These are phyloP conservation scores for Squalus acanthias DNA, from an alignment of 2,797 vertebrate species.

Conservation along the genomic window DNA sequence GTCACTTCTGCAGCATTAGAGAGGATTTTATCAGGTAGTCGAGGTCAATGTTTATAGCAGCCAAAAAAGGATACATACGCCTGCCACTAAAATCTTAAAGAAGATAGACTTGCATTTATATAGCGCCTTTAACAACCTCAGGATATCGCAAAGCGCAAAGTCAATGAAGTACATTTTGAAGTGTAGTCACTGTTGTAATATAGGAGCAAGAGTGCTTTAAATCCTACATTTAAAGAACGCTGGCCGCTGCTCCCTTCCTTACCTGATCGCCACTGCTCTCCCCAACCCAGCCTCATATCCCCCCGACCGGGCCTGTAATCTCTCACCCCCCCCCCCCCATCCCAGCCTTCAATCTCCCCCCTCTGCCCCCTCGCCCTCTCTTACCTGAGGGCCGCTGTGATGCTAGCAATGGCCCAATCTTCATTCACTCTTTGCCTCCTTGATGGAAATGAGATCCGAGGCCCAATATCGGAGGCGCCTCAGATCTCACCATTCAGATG, in stretches of 20 bases:
- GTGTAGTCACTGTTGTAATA: background rate
- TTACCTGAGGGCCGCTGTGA: background rate
- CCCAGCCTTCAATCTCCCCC: background rate
- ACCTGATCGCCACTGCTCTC: background rate
- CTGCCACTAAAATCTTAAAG: background rate
- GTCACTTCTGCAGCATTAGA: background rate
- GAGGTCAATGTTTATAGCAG: background rate
- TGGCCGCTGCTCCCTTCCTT: background rate
- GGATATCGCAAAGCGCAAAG: background rate
- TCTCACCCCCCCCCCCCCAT: background rate
- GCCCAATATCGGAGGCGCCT: background rate
- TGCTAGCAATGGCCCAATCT: background rate
- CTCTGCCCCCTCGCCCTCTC: too few species aligned
- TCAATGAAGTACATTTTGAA: background rate
- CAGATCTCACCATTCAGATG: background rate
- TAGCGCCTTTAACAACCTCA: background rate
- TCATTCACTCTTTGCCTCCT: background rate
- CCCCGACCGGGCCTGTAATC: background rate
- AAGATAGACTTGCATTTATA: background rate
- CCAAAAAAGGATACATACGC: background rate
- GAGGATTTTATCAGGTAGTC: background rate
- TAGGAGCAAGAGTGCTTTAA: background rate
- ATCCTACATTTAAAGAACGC: background rate
- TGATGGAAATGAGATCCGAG: background rate
- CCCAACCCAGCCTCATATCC: background rate